Evolutionary conservation across 1,140 invertebrate species (phyloP).

Genomic region (Whitmania pigra): DNA sequence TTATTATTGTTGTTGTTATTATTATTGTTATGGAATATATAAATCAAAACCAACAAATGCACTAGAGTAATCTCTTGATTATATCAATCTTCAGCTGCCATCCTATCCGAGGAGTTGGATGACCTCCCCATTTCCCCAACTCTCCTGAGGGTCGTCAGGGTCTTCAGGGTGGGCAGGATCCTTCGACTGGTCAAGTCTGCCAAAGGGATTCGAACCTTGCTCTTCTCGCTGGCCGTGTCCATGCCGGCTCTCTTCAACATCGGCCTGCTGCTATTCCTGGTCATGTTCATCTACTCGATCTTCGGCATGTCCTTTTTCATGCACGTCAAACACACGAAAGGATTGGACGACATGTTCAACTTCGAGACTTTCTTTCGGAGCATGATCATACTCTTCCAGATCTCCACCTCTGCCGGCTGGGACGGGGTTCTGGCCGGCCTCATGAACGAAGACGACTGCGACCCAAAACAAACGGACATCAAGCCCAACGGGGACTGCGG

Average conservation of each 20-base stretch:
- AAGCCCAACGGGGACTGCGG: constrained; percentile 81
- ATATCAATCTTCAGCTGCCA: constrained; percentile 13
- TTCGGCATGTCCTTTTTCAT: constrained; percentile 99
- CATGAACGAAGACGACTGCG: constrained; percentile 76
- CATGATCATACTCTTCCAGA: constrained; percentile 90
- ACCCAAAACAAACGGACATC: constrained; percentile 34
- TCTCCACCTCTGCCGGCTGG: constrained; percentile 86
- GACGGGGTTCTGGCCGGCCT: constrained; percentile 85
- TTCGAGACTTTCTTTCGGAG: constrained; percentile 96
- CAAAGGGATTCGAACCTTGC: constrained; percentile 86
- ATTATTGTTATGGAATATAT: too few relatives aligned
- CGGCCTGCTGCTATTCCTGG: constrained; percentile 86
- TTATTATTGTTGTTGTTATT: background rate
- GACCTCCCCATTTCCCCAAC: constrained; percentile 78
- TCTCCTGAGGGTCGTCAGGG: constrained; percentile 84
- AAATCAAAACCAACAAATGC: too few relatives aligned
- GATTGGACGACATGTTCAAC: constrained; percentile 90
- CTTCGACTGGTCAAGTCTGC: constrained; percentile 84
- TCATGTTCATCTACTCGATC: constrained; percentile 98
- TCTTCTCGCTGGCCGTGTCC: constrained; percentile 95
- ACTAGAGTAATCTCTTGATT: background rate
- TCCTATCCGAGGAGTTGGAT: constrained; percentile 23
- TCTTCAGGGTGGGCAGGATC: constrained; percentile 91
- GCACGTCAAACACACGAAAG: constrained; percentile 83
- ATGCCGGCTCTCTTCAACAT: constrained; percentile 96